Conservation (phyloP, 2,888 invertebrate genomes). For the Xanthia togata region DNA sequence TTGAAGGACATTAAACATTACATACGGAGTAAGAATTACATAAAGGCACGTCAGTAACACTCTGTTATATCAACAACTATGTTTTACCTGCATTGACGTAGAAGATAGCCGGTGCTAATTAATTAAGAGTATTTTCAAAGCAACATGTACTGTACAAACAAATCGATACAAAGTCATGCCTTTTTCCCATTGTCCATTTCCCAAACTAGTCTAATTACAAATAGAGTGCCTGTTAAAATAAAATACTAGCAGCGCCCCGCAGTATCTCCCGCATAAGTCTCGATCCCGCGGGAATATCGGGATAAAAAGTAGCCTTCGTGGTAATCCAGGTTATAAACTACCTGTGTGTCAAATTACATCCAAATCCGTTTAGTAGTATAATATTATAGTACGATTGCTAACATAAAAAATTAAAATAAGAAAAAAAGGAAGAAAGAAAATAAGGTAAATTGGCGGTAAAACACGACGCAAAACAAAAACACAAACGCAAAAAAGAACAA, state of each 20-base stretch:
- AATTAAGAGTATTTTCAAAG: conserved; percentile 29
- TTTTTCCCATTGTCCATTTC: too few relatives aligned
- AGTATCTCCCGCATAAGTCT: too few relatives aligned
- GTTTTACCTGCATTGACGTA: conserved; percentile 43
- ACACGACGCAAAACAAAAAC: too few relatives aligned
- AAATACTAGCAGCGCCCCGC: not conserved
- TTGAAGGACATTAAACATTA: conserved; percentile 27
- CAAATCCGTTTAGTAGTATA: too few relatives aligned
- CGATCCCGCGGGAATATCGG: too few relatives aligned
- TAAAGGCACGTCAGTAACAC: not conserved
- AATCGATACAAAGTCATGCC: conserved; percentile 17
- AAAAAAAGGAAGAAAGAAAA: too few relatives aligned
- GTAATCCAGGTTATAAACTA: too few relatives aligned
- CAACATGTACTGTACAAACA: conserved; percentile 5
- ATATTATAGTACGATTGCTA: not conserved
- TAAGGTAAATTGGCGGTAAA: too few relatives aligned
- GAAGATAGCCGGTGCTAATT: conserved; percentile 15
- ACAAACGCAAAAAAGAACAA: too few relatives aligned
- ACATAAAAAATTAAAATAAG: not conserved
- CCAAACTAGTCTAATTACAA: not conserved
- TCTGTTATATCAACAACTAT: conserved; percentile 15
- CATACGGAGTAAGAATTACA: conserved; percentile 7
- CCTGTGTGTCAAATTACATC: too few relatives aligned
- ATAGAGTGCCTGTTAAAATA: not conserved
- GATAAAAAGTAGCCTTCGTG: too few relatives aligned